Evolutionary conservation across 2,797 vertebrate genomes (phyloP), one percentile per base, ranked within the genome.

Genomic region (Orestias chungarensis): DNA sequence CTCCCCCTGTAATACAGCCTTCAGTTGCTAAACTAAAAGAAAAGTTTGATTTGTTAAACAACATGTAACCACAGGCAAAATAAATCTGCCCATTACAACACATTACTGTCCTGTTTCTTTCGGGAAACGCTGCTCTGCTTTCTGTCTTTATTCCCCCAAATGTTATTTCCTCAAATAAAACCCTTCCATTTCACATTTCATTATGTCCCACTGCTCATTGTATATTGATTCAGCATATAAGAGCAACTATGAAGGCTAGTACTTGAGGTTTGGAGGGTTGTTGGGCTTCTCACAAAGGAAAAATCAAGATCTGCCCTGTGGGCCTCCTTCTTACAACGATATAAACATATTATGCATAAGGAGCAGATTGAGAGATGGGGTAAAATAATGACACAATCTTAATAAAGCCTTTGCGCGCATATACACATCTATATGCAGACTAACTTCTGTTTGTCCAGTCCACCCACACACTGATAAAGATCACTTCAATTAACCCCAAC

Each of bases 401-500:
- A 90, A 87, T 85, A 81, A 86, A 68, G 73, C 72, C 62, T 64
- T 1, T 0, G 9, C 70, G 50, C 59, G 5, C 52, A 55, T 50
- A 40, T 61, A 42, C 57, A 59, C 64, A 68, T 66, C 64, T 47
- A 66, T 55, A 69, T 59, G 70, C 43, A 46, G 57, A 67, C 70
- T 76, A 65, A 86, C 62, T 74, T 70, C 74, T 78, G 33, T 23
- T 20, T 66, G 75, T 74, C 73, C 80, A 73, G 81, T 77, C 76
- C 82, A 83, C 71, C 80, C 77, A 81, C 81, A 76, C 81, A 43
- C 78, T 76, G 77, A 83, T 91, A 76, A 86, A 86, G 82, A 90
- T 90, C 91, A 92, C 92, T 91, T 91, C 92, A 94, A 93, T 94
- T 93, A 95, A 93, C 92, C 91, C 90, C 66, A 75, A 50, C 52